Percentiles rank a stretch among this genome's conserved stretches.
Conservation (phyloP, 1,140 invertebrate species). For the Neodiprion pinetum region DNA sequence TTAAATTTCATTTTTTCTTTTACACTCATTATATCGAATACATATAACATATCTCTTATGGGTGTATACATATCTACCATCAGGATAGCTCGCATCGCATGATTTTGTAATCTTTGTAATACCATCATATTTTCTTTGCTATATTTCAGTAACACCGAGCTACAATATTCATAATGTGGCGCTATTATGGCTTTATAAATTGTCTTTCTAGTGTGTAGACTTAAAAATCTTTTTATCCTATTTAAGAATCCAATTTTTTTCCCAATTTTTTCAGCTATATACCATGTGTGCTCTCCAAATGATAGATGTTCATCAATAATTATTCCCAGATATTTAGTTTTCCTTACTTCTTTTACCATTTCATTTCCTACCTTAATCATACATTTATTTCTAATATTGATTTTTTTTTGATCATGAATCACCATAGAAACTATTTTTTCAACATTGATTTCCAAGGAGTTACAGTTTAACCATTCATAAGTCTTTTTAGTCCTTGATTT, state of each 20-base stretch:
- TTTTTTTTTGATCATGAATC: slow-evolving; percentile 16
- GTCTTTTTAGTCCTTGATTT: slow-evolving; percentile 14
- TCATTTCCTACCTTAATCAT: slow-evolving; percentile 15
- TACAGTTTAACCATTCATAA: slow-evolving; percentile 11
- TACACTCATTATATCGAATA: neutral
- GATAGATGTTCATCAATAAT: slow-evolving; percentile 4
- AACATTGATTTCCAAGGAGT: slow-evolving; percentile 23
- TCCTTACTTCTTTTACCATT: neutral
- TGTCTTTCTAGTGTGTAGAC: neutral
- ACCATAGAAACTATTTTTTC: slow-evolving; percentile 22
- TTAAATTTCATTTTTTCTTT: slow-evolving; percentile 17
- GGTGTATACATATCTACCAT: slow-evolving; percentile 3
- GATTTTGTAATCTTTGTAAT: neutral
- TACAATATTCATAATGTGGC: slow-evolving; percentile 1
- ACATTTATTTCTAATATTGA: slow-evolving; percentile 16
- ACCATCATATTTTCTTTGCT: neutral
- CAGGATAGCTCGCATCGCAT: neutral
- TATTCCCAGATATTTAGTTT: slow-evolving; percentile 13
- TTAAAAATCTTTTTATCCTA: neutral
- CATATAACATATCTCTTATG: neutral
- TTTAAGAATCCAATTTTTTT: slow-evolving; percentile 23
- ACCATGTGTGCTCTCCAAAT: slow-evolving; percentile 10
- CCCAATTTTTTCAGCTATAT: slow-evolving; percentile 21
- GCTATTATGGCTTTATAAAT: slow-evolving; percentile 1
- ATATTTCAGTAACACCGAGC: neutral